Evolutionary conservation across 2,113 vertebrate genomes (phyloP).

Genomic region (Pteropus alecto): DNA sequence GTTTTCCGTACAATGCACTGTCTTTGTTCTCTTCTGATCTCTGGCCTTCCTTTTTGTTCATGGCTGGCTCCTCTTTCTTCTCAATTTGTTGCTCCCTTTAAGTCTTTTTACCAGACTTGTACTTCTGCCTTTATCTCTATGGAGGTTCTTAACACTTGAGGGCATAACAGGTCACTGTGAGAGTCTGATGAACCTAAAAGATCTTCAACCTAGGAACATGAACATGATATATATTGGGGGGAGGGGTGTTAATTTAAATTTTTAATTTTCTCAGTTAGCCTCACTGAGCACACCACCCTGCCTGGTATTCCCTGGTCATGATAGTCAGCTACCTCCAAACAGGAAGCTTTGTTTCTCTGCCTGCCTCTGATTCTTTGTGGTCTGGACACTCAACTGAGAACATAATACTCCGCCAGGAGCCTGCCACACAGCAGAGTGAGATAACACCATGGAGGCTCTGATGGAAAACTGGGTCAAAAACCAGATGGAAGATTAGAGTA

Average conservation of each 20-base stretch:
- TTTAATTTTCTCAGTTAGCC: background rate
- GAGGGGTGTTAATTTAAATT: background rate
- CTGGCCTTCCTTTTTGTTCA: background rate
- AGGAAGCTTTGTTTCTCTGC: background rate
- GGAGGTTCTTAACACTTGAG: background rate
- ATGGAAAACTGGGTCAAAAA: background rate
- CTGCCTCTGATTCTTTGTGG: background rate
- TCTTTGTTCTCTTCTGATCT: background rate
- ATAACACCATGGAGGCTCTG: background rate
- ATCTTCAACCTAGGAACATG: background rate
- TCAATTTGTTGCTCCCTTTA: background rate
- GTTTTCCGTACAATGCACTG: background rate
- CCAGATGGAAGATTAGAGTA: background rate
- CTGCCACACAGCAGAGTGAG: background rate
- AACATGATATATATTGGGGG: background rate
- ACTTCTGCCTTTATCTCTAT: background rate
- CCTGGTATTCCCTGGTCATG: background rate
- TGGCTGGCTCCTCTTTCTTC: background rate
- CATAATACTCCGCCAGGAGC: accelerated
- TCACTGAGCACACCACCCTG: background rate
- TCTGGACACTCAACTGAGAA: background rate
- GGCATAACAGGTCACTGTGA: background rate
- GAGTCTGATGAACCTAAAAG: background rate
- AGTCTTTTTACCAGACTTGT: background rate
- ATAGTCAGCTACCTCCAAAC: background rate